Percentiles rank a stretch among this genome's conserved stretches.
Evolutionary conservation across 2,797 vertebrate genomes (phyloP).

Genomic region (Gila robusta): DNA sequence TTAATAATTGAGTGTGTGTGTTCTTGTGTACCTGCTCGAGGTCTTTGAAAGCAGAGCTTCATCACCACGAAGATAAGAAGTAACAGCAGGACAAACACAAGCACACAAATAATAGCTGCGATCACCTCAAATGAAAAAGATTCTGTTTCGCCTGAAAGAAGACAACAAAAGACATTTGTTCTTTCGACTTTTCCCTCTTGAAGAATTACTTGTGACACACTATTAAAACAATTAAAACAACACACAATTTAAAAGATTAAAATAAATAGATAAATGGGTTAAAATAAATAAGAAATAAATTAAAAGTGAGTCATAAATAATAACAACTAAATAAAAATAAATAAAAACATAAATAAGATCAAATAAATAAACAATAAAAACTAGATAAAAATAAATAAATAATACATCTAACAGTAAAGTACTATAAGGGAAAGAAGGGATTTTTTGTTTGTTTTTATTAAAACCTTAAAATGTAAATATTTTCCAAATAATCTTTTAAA

Average conservation of each 20-base stretch:
- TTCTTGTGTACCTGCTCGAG: not conserved
- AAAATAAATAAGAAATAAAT: not conserved
- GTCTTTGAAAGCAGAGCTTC: not conserved
- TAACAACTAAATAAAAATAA: not conserved
- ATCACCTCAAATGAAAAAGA: not conserved
- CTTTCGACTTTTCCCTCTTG: not conserved
- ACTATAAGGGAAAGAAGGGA: no score
- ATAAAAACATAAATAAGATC: not conserved
- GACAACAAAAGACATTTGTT: not conserved
- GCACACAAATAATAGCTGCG: not conserved
- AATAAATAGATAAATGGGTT: not conserved
- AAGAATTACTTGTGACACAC: not conserved
- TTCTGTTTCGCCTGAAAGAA: constrained; percentile 13
- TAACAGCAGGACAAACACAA: not conserved
- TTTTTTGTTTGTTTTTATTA: not conserved
- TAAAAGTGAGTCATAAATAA: not conserved
- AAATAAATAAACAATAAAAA: not conserved
- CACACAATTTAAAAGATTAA: not conserved
- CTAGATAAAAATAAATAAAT: not conserved
- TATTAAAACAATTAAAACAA: no score
- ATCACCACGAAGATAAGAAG: not conserved
- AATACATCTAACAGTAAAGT: not conserved
- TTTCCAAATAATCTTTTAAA: not conserved
- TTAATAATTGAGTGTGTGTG: not conserved
- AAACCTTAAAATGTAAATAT: not conserved